Evolutionary conservation across 2,888 invertebrate genomes (phyloP), one percentile per base, ranked within the genome.

Genomic region (Agriopis marginaria): DNA sequence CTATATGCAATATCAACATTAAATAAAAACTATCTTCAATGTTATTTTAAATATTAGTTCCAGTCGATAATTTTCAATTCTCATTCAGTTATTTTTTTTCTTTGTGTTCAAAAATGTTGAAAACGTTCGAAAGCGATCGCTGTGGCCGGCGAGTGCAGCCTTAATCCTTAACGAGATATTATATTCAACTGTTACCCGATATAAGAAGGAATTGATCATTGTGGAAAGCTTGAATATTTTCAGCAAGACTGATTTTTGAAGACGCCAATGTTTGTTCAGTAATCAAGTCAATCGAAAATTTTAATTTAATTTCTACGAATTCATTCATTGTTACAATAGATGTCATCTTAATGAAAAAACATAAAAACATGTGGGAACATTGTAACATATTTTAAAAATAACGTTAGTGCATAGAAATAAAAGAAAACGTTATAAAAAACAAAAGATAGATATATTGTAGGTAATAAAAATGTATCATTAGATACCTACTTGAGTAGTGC

Each of bases 321-420:
- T 63, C 42, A 65, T 65, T 72, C 75, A 75, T 77, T 68, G 71
- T 77, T 75, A 71, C 71, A 70, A 71, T 68, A 66, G 66, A 73
- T 73, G 75, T 86, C 88, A 87, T 77, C 75, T 68, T 72, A 75
- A 66, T 60, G 55, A 79, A 78, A n/a, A 77, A 77, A 79, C 86
- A 79, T 86, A 93, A 88, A 89, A 95, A 95, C 90, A 95, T 94
- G 86, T 91, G 94, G 94, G 94, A 94, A 87, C 94, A 94, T 89
- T 94, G 90, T 93, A 93, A 94, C 94, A 94, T 94, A 94, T 94
- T 92, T 91, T 90, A 91, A 91, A 89, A 86, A 84, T 92, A 92
- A 93, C 88, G 84, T 91, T 94, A 94, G 92, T 82, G 88, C 89
- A 90, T 94, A 94, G 93, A 89, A 88, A 82, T 89, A 78, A 86